Evolutionary conservation across 1,140 invertebrate species (phyloP), one percentile per base, ranked within the genome.

Genomic region (Papilio xuthus): DNA sequence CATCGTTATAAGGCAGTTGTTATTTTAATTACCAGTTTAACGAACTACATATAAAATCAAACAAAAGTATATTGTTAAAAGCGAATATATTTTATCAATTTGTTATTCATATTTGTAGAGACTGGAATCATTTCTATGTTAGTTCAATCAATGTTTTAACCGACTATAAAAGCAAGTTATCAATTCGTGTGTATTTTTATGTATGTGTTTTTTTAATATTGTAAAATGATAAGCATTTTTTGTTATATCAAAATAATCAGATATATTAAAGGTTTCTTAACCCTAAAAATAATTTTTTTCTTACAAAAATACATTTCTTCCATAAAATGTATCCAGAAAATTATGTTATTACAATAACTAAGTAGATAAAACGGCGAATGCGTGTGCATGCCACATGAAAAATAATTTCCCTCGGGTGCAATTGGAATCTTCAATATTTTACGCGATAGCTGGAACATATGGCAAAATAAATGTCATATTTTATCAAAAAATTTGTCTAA

Each of bases 401-500:
- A 63, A 63, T 63, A 63, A 63, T 63, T 63, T 63, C 60, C 60
- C 60, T 13, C 60, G 60, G 60, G 60, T 63, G 60, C 60, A 63
- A 63, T 63, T 63, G 23, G 12, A 63, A 15, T 23, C 26, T 28
- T 26, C 60, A 28, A 63, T 63, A 63, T 63, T 6, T 37, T 37
- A 63, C 28, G 60, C 60, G 60, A 63, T 63, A 63, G 60, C 60
- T 63, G 60, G 13, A 28, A 28, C 15, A 4, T 26, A 63, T 63
- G 60, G 23, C 4, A 60, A 26, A 60, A 26, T 60, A 63, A 28
- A 63, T 28, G 26, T 63, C 10, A 28, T 26, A 1, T 56, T 56
- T 56, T 63, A 60, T 26, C 56, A 60, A 60, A 60, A 23, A 60
- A 26, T 63, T 63, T 28, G 9, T 28, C 56, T 13, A 28, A 13